Conservation (phyloP, 37 sponge, comb jelly and placozoan species). For the Aplysina aerophoba region DNA sequence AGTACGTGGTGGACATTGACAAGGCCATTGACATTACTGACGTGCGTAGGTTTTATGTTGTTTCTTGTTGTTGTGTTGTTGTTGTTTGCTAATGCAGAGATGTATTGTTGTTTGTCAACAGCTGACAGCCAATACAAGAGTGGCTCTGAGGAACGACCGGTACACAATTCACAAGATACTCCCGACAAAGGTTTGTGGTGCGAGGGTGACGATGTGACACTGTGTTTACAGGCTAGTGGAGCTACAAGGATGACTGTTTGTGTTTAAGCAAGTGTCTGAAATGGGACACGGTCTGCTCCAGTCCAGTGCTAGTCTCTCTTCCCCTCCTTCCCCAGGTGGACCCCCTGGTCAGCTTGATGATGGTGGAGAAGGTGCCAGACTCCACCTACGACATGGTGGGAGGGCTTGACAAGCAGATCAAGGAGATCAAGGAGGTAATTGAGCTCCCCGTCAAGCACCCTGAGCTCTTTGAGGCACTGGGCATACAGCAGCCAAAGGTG, state of each 20-base stretch:
- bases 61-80: background rate
- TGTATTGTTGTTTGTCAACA: slow-evolving; percentile 13
- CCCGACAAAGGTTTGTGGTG: slow-evolving; percentile 83
- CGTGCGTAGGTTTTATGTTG: slow-evolving; percentile 28
- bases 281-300: background rate
- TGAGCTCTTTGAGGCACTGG: slow-evolving; percentile 96
- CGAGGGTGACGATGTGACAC: no score
- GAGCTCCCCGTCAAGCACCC: slow-evolving; percentile 99
- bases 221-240: no score
- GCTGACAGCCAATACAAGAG: slow-evolving; percentile 76
- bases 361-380: slow-evolving; percentile 99
- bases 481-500: slow-evolving; percentile 98
- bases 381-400: slow-evolving; percentile 99
- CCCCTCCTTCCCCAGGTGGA: slow-evolving; percentile 73
- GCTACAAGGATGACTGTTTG: no score
- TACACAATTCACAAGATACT: slow-evolving; percentile 98
- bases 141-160: slow-evolving; percentile 95
- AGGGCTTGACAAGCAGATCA: slow-evolving; percentile 98
- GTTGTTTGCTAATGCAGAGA: background rate
- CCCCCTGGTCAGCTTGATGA: slow-evolving; percentile 99
- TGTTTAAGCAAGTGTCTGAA: no score
- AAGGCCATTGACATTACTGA: slow-evolving; percentile 90
- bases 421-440: slow-evolving; percentile 98
- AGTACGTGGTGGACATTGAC: slow-evolving; percentile 97
- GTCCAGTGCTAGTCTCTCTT: background rate